Evolutionary conservation across 1,140 invertebrate species (phyloP), one percentile per base, ranked within the genome.

Genomic region (Dendrolimus punctatus): DNA sequence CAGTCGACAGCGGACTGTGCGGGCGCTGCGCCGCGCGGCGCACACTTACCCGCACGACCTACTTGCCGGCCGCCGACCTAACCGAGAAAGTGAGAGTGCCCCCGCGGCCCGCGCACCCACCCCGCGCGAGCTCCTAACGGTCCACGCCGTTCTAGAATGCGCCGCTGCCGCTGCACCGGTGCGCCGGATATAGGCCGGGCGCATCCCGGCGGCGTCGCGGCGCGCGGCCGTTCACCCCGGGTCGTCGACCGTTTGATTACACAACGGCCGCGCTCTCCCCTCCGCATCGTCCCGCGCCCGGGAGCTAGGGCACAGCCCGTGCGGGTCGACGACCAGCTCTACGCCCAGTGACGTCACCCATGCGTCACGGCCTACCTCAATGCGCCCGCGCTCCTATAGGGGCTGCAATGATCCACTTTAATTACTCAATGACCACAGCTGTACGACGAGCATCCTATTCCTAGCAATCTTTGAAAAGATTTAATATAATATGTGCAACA

Each of bases 1-100:
- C 72, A 76, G 76, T 66, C 66, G 74, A 71, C 75, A 65, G 71
- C 71, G 73, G 70, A 87, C 82, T 86, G 82, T 76, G 75, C 76
- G 80, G 73, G 72, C 68, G 70, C 82, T 76, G 81, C 76, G 80
- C 69, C 59, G 73, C 74, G 82, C 83, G 76, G 85, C 87, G 81
- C 76, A 70, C 77, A 77, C 76, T 87, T 87, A 88, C 89, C 89
- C 88, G 86, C 85, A 78, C 91, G 91, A 91, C 91, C 91, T 88
- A 92, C 81, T 91, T 92, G 71, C 78, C 87, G 91, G 89, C 87
- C 88, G 87, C 88, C 89, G 85, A 91, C 88, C 89, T 85, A 86
- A 73, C 81, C 87, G 89, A 90, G 89, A 90, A 90, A 90, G 89
- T 90, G 89, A 90, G 89, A 90, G 89, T 89, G 77, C 74, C 80